Percentiles rank a stretch among this genome's conserved stretches.
Evolutionary conservation across 2,888 invertebrate species (phyloP).

Genomic region (Choreutis nemorana): DNA sequence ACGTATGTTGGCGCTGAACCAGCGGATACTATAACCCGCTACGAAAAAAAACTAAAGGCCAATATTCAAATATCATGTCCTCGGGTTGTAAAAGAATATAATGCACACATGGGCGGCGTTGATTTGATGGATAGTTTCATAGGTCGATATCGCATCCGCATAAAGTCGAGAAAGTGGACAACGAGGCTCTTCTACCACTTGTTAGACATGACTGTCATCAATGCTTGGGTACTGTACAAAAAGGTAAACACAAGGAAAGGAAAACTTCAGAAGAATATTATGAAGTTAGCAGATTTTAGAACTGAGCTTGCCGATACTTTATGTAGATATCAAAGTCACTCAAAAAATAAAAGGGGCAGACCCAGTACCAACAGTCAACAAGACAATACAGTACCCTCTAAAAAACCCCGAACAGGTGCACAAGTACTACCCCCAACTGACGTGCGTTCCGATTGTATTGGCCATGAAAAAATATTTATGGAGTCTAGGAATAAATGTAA

Average conservation of each 20-base stretch:
- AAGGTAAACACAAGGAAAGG: slow-evolving; percentile 19
- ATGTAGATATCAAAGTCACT: slow-evolving; percentile 2
- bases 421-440: background rate
- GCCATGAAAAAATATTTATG: slow-evolving; percentile 17
- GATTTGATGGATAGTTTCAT: slow-evolving; percentile 21
- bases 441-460: background rate
- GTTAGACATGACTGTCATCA: slow-evolving; percentile 22
- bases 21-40: background rate
- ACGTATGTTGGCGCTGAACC: slow-evolving; percentile 1
- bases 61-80: background rate
- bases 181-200: slow-evolving; percentile 20
- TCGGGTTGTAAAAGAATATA: slow-evolving; percentile 3
- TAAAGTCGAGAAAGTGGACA: slow-evolving; percentile 19
- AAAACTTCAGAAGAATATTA: slow-evolving; percentile 12
- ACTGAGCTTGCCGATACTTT: slow-evolving; percentile 4
- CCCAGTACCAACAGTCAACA: background rate
- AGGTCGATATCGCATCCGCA: slow-evolving; percentile 19
- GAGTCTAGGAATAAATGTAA: slow-evolving; percentile 20
- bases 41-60: background rate
- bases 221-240: slow-evolving; percentile 24
- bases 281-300: slow-evolving; percentile 5
- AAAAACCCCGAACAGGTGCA: slow-evolving; percentile 4
- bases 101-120: slow-evolving; percentile 6
- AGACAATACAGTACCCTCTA: background rate
- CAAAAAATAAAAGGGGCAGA: slow-evolving; percentile 5